phyloP scores from a whole-genome alignment of 2,888 invertebrate genomes.

The Hesperia comma region DNA sequence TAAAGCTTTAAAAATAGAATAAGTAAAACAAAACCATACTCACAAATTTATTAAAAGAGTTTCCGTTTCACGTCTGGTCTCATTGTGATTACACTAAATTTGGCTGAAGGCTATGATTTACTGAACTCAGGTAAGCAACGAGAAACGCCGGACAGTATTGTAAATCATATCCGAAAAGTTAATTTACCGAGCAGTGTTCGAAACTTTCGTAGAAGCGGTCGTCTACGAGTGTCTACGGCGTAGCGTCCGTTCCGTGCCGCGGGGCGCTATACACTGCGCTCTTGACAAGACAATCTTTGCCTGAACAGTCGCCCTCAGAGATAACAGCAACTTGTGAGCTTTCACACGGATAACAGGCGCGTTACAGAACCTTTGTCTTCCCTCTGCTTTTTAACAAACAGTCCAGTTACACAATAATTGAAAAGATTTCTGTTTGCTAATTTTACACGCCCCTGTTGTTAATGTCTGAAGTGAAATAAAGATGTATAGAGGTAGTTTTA shows the following conservation, averaged over 20 bases:
- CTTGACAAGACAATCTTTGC: slow-evolving; percentile 81
- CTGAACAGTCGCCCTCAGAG: slow-evolving; percentile 70
- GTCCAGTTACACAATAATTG: slow-evolving; percentile 30
- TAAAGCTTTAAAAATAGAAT: no score
- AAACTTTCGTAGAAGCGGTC: slow-evolving; percentile 58
- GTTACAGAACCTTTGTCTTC: slow-evolving; percentile 72
- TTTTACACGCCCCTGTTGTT: slow-evolving; percentile 8
- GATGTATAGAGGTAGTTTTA: background rate
- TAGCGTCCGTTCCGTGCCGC: slow-evolving; percentile 71
- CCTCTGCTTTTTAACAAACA: slow-evolving; percentile 50
- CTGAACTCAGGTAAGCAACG: slow-evolving; percentile 26
- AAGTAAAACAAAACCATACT: slow-evolving; percentile 50
- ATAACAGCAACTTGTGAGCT: slow-evolving; percentile 75
- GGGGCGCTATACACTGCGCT: slow-evolving; percentile 75
- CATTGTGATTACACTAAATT: slow-evolving; percentile 38
- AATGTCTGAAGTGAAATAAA: background rate
- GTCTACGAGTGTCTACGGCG: slow-evolving; percentile 59
- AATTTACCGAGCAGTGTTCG: slow-evolving; percentile 36
- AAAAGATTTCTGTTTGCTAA: slow-evolving; percentile 28
- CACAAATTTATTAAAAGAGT: slow-evolving; percentile 53
- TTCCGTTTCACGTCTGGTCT: slow-evolving; percentile 40
- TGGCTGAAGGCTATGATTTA: slow-evolving; percentile 29
- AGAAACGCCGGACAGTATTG: slow-evolving; percentile 14
- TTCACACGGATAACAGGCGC: slow-evolving; percentile 69
- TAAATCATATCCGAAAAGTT: slow-evolving; percentile 37